Conservation (phyloP, 2,797 vertebrate genomes). For the Coracias cyanogaster region DNA sequence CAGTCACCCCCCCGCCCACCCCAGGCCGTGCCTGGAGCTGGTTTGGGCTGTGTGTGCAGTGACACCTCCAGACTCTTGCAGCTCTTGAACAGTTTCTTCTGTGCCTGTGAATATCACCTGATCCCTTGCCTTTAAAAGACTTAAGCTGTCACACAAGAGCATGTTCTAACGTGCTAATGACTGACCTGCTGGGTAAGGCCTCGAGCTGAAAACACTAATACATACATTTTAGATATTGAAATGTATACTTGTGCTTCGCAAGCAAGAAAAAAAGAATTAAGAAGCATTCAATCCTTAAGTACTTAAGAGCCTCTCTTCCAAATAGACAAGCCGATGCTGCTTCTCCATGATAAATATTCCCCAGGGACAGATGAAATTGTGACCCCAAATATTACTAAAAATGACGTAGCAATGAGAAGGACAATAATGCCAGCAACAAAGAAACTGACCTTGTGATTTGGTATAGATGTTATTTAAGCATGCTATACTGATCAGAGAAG, state of each 20-base stretch:
- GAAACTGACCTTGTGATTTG: neutral
- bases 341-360: neutral
- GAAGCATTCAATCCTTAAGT: neutral
- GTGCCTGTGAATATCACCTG: neutral
- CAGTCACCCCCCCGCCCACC: neutral
- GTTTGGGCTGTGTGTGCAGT: neutral
- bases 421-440: neutral
- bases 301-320: neutral
- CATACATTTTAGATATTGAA: neutral
- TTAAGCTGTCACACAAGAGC: neutral
- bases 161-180: neutral
- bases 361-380: neutral
- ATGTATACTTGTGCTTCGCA: neutral
- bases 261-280: neutral
- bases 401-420: neutral
- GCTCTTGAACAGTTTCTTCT: neutral
- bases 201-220: neutral
- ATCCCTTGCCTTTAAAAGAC: neutral
- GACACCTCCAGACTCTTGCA: neutral
- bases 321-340: neutral
- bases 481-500: neutral
- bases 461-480: neutral
- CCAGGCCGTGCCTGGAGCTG: neutral
- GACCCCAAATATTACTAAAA: neutral
- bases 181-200: neutral